Evolutionary conservation across 2,113 vertebrate genomes (phyloP).

Genomic region (Phycodurus eques): DNA sequence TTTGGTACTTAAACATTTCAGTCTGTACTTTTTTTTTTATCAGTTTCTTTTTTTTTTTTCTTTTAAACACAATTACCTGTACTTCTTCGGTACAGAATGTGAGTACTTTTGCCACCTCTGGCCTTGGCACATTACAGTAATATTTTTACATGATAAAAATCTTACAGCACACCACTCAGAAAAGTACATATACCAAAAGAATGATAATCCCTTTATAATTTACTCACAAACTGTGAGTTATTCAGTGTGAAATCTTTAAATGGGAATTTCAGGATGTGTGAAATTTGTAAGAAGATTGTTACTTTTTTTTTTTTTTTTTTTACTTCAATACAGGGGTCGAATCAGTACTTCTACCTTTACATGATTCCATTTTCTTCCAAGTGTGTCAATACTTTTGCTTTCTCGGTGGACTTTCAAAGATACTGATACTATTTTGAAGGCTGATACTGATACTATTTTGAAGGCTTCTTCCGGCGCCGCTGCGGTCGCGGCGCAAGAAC

Average conservation of each 20-base stretch:
- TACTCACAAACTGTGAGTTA: background rate
- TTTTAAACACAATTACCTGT: too few relatives aligned
- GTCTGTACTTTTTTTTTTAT: too few relatives aligned
- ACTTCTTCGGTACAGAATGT: too few relatives aligned
- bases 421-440: constrained; percentile 33
- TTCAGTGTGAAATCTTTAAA: background rate
- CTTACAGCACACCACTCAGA: background rate
- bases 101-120: too few relatives aligned
- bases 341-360: background rate
- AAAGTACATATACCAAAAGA: background rate
- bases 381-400: background rate
- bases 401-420: background rate
- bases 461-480: constrained; percentile 21
- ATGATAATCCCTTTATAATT: background rate
- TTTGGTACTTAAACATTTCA: too few relatives aligned
- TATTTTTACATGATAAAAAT: background rate
- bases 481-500: background rate
- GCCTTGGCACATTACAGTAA: too few relatives aligned
- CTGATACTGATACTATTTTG: constrained; percentile 44
- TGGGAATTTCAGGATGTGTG: background rate
- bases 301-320: too few relatives aligned
- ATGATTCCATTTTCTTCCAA: background rate
- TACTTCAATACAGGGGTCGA: too few relatives aligned
- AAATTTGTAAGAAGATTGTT: background rate
- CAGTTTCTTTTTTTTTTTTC: too few relatives aligned